Evolutionary conservation across 2,113 vertebrate species (phyloP).

Genomic region (Pachycephala philippinensis): DNA sequence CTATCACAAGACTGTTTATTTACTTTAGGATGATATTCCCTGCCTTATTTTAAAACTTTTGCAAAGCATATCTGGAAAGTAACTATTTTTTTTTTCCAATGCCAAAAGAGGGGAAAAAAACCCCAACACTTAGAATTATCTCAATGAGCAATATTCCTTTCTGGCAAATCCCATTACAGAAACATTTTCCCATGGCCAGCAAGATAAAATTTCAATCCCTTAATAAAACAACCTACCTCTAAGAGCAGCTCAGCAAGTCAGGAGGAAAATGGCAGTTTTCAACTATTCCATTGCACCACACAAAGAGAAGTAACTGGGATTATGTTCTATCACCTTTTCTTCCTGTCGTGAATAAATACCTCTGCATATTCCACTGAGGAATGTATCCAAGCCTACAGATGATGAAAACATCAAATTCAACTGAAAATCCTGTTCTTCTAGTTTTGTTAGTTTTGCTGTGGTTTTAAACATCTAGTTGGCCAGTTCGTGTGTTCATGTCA

Average conservation of each 20-base stretch:
- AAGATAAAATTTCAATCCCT: not conserved
- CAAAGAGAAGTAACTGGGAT: not conserved
- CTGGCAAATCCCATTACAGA: not conserved
- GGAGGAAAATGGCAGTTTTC: not conserved
- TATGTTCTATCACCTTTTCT: not conserved
- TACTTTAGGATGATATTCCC: not conserved
- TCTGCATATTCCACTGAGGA: not conserved
- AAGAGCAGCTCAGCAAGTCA: not conserved
- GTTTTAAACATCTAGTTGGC: not conserved
- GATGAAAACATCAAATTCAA: not conserved
- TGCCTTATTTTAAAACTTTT: not conserved
- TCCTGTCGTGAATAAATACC: not conserved
- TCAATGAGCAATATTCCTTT: not conserved
- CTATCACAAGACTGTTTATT: not conserved
- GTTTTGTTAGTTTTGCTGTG: not conserved
- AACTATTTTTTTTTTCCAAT: not conserved
- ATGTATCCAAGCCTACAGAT: not conserved
- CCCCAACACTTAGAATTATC: not conserved
- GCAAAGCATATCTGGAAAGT: not conserved
- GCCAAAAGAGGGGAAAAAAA: not conserved
- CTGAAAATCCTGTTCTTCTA: not conserved
- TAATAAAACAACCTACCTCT: not conserved
- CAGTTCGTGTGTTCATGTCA: rapidly evolving
- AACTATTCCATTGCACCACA: not conserved
- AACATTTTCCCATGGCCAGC: not conserved